These are phyloP conservation scores for Cervus canadensis DNA, from an alignment of 2,113 vertebrate species.

Conservation along the genomic window DNA sequence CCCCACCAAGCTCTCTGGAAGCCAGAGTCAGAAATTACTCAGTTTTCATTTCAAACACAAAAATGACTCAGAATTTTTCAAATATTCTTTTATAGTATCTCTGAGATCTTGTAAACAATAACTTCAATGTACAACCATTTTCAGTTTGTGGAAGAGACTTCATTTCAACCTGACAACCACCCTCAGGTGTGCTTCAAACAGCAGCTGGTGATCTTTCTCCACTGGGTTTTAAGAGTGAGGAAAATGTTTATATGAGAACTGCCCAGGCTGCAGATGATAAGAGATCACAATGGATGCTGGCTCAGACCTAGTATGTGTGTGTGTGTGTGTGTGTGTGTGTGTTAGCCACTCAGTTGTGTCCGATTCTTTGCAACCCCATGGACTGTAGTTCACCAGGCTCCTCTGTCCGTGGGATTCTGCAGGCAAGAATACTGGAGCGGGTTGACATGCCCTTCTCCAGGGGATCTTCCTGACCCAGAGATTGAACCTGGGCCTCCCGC, in stretches of 20 bases:
- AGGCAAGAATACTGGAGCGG: not conserved
- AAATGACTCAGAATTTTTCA: not conserved
- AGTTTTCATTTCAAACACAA: not conserved
- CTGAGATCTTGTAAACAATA: not conserved
- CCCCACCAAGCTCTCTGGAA: not conserved
- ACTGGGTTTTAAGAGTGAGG: not conserved
- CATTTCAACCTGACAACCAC: not conserved
- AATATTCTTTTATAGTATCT: not conserved
- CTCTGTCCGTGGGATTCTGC: not conserved
- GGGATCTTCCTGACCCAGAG: not conserved
- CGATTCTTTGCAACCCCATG: not conserved
- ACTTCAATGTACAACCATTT: not conserved
- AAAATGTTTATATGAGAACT: not conserved
- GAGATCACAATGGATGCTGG: not conserved
- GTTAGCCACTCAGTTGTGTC: accelerated
- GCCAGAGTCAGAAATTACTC: not conserved
- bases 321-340: not conserved
- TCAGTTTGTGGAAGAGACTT: not conserved
- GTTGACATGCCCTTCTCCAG: not conserved
- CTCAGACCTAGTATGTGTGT: not conserved
- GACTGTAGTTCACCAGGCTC: not conserved
- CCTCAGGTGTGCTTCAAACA: not conserved
- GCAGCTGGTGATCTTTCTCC: not conserved
- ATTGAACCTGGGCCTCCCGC: accelerated
- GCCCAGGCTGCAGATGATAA: not conserved